phyloP scores from a whole-genome alignment of 2,888 invertebrate genomes.

The Hirudinaria manillensis region DNA sequence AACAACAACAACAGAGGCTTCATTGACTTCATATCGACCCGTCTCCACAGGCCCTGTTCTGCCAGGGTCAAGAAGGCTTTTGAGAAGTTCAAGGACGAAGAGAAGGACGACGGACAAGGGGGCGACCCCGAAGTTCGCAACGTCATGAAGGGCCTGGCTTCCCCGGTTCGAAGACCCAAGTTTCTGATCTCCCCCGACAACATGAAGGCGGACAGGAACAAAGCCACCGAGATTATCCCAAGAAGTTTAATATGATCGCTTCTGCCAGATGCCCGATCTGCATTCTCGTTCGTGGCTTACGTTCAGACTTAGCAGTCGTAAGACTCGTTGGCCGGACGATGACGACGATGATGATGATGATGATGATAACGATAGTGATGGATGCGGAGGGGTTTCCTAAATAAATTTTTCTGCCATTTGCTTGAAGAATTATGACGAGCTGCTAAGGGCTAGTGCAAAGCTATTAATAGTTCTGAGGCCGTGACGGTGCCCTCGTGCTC shows the following conservation, averaged over 20 bases:
- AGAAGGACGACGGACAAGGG: not conserved
- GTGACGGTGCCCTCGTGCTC: too few relatives aligned
- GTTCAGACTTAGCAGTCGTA: too few relatives aligned
- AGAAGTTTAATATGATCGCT: not conserved
- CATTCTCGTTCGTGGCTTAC: too few relatives aligned
- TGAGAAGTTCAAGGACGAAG: not conserved
- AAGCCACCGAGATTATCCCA: not conserved
- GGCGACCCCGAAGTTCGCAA: not conserved
- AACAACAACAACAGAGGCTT: conserved; percentile 3
- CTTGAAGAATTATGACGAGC: too few relatives aligned
- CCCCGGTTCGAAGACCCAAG: conserved; percentile 25
- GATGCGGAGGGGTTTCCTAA: too few relatives aligned
- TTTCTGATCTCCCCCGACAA: conserved; percentile 8
- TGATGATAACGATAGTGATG: not conserved
- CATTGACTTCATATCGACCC: not conserved
- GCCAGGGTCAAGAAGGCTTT: conserved; percentile 18
- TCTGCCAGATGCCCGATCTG: not conserved
- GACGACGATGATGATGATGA: not conserved
- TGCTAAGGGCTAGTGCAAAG: too few relatives aligned
- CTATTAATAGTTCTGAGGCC: too few relatives aligned
- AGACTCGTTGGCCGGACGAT: not conserved
- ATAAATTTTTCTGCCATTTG: too few relatives aligned
- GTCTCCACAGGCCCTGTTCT: conserved; percentile 13
- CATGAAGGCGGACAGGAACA: not conserved
- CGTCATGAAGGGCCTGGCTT: conserved; percentile 10